Base-by-base conservation (phyloP, 2,797 vertebrate species). In the Gila robusta region DNA sequence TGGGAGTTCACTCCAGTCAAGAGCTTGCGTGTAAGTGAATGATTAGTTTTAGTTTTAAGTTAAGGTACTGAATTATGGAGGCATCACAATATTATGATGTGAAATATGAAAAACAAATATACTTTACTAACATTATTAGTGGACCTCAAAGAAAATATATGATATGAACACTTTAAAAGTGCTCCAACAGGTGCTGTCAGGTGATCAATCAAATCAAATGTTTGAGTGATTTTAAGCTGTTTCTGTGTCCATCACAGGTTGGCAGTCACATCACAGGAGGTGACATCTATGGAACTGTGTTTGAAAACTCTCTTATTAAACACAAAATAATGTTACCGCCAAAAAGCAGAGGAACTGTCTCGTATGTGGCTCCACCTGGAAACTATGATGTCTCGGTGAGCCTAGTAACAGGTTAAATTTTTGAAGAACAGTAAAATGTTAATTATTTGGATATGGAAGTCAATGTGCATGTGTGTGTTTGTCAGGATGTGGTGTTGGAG, bases 251-350 rank as follows among this genome's bases (percentile, higher is more conserved):
- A 66, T 32, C 28, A 32, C 28, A 97, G 97, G 94, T 95, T 71
- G 93, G 97, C 90, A 98, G 98, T 93, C 98, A 99, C 89, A 97
- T 99, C 91, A 99, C 98, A 72, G 98, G 98, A 71, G 97, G 97
- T 83, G 97, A 97, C 93, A 97, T 97, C 92, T 97, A 97, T 86
- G 97, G 94, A 56, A 41, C 93, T 72, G 97, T 97, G 81, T 93
- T 92, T 47, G 98, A 94, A 93, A 99, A 97, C 92, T 98, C 96
- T 32, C 98, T 92, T 90, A 99, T 99, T 92, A 98, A 91, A 91
- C 98, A 99, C 94, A 99, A 98, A 94, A 96, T 99, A 91, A 98
- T 99, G 98, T 94, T 99, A 83, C 98, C 98, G 0, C 98, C 98
- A 32, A 93, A 92, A 87, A 99, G 97, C 91, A 93, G 97, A 90